These are phyloP conservation scores for Arenaria interpres DNA, from an alignment of 2,113 vertebrate genomes.

Conservation along the genomic window DNA sequence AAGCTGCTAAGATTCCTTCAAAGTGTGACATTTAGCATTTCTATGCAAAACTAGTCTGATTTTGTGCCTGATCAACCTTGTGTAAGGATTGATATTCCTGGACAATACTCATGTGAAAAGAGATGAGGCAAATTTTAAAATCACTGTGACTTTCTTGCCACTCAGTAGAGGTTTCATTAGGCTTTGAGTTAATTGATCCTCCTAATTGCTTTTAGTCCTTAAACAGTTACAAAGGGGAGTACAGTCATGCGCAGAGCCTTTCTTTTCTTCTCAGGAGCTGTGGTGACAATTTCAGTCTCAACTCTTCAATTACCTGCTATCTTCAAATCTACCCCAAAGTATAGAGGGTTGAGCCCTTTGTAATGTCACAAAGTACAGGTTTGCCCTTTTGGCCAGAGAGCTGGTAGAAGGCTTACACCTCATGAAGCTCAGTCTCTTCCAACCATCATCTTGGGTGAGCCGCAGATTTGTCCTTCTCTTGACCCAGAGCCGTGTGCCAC, in stretches of 20 bases:
- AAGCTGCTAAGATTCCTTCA: background rate
- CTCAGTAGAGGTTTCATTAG: background rate
- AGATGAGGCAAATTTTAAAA: background rate
- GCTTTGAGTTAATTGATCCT: background rate
- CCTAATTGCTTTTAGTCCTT: background rate
- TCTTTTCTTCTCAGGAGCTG: background rate
- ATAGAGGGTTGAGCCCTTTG: background rate
- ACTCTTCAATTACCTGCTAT: background rate
- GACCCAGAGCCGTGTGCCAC: background rate
- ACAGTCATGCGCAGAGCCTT: background rate
- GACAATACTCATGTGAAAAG: background rate
- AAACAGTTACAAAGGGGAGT: background rate
- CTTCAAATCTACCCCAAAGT: background rate
- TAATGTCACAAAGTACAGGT: background rate
- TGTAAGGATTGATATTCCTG: background rate
- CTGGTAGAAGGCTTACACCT: background rate
- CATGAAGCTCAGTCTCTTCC: background rate
- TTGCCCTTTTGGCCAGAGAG: background rate
- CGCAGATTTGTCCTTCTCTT: background rate
- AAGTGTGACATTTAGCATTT: background rate
- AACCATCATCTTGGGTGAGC: background rate
- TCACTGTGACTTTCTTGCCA: background rate
- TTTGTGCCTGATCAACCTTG: background rate
- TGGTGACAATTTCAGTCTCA: background rate
- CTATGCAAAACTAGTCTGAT: background rate